Base-by-base conservation (phyloP, 1,140 invertebrate genomes). In the Hycleus cichorii region DNA sequence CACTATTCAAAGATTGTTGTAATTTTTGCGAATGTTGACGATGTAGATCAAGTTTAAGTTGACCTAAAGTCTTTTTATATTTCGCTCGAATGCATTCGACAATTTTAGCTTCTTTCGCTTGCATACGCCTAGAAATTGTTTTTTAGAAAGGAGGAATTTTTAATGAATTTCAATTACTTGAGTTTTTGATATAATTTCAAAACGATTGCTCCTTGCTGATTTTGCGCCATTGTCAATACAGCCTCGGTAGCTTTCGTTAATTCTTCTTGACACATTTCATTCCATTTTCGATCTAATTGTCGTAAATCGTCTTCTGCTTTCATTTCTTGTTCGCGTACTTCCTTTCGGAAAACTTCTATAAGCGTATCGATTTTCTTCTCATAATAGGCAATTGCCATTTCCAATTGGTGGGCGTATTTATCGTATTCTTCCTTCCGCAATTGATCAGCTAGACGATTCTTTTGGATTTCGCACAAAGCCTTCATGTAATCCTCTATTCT, bases 391-490 rank as follows among this genome's bases (percentile, higher is more conserved):
- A 10, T 49, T 50, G 3, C 58, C 27, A 8, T 47, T 56, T 46
- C 45, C 49, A 63, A 47, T 11, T 52, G 10, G 8, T 60, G 18
- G 0, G 44, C 54, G 11, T 57, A 50, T 11, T 52, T 60, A 9
- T 42, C 39, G 3, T 12, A 42, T 24, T 67, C 46, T 39, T 69
- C 51, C 27, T 64, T 48, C 4, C 50, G 43, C 0, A 51, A 39
- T 4, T 57, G 6, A 26, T 61, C 54, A 25, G 69, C 55, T 4
- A 65, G 64, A n/a, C 53, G 43, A 11, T 66, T 59, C 56, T 57
- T 62, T n/a, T 65, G 55, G n/a, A 68, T 64, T 56, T 70, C 67
- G 25, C 51, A 59, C 10, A 59, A 10, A 42, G 12, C 48, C 4
- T 25, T 4, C 2, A 50, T 24, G 59, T 53, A 42, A 32, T 39